These are phyloP conservation scores for Cottus gobio DNA, from an alignment of 2,113 vertebrate genomes.

Conservation along the genomic window DNA sequence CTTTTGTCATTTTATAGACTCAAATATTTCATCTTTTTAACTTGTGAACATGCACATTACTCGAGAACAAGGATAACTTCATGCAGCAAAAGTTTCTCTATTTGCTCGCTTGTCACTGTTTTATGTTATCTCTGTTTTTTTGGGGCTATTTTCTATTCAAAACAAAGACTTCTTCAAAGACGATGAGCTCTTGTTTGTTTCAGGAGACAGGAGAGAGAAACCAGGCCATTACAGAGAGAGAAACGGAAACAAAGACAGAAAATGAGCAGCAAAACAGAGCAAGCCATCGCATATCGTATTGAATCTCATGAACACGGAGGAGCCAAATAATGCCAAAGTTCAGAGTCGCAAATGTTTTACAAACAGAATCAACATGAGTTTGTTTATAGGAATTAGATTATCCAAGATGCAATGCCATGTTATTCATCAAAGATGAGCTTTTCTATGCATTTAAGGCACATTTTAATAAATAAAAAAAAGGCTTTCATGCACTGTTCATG, in stretches of 20 bases:
- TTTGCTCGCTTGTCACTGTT: background rate
- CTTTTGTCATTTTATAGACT: background rate
- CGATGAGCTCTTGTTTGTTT: conserved; percentile 38
- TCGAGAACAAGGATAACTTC: background rate
- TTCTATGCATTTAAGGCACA: background rate
- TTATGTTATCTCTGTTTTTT: background rate
- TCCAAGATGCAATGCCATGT: background rate
- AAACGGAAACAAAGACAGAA: conserved; percentile 16
- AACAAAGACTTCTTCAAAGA: conserved; percentile 38
- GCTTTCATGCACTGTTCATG: background rate
- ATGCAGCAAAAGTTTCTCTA: background rate
- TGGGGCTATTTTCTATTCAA: conserved; percentile 17
- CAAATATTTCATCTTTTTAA: background rate
- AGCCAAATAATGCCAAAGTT: conserved; percentile 45
- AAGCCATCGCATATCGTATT: background rate
- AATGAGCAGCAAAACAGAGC: background rate
- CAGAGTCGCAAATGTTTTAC: conserved; percentile 48
- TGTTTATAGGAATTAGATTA: conserved; percentile 20
- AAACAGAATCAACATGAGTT: conserved; percentile 50
- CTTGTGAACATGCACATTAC: background rate
- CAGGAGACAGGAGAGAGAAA: conserved; percentile 5
- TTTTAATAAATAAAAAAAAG: background rate
- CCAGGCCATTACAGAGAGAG: background rate
- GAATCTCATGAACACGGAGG: conserved; percentile 63
- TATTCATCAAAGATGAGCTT: background rate